Base-by-base conservation (phyloP, 2,797 vertebrate species). In the Periparus ater region DNA sequence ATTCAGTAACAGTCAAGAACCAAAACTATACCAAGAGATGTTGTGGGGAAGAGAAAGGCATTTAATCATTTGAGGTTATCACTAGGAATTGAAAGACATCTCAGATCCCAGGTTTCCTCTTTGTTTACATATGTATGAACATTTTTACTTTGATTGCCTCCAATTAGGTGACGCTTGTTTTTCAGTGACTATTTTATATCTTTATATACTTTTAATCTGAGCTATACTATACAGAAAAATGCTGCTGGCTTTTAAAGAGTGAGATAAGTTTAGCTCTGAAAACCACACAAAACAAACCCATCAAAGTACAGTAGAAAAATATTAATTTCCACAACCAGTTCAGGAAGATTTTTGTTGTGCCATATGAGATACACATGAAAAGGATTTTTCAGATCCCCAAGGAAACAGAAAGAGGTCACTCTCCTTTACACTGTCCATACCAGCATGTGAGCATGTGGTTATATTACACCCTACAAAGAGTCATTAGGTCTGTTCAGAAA, bases 401-500 rank as follows among this genome's bases (percentile, higher is more conserved):
- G 81, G 73, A 50, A 94, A 36, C 36, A 89, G 82, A 84, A 66
- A 32, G 53, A 91, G 70, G 30, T 81, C 72, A 72, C 19, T 75
- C 36, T 70, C 51, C 44, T 89, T 94, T 88, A 83, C 58, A 86
- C 34, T 68, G 82, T 86, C 82, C 76, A 67, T 68, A 42, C 20
- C 58, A 92, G 6, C 61, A 72, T 42, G 61, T 36, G 68, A 89
- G 54, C 85, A 70, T 86, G 58, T 88, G 91, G 85, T 94, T 96
- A 85, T 63, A 60, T 83, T 88, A 92, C 21, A 77, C 54, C 17
- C 55, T 68, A 79, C 42, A 66, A 95, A 79, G 86, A 91, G 60
- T 94, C 71, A 78, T 91, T 94, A 95, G 85, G 84, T 89, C 55
- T 86, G n/a, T 45, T 86, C 91, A 86, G 73, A 91, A 92, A 96